Percentiles rank a stretch among this genome's conserved stretches.
phyloP scores from a whole-genome alignment of 2,113 vertebrate species.

The Rafetus swinhoei region DNA sequence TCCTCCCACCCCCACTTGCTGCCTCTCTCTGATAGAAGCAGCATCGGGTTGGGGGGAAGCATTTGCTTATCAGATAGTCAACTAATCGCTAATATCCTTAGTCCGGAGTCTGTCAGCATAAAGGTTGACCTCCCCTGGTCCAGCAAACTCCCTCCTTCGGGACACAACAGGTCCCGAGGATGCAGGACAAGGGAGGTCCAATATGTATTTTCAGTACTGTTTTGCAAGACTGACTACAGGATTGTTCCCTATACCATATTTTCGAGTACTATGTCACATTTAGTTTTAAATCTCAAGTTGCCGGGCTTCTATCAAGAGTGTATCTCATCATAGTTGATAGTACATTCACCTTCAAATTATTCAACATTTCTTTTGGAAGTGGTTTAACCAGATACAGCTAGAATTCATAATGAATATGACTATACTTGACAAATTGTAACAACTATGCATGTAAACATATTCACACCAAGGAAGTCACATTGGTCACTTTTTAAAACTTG shows the following conservation, averaged over 20 bases:
- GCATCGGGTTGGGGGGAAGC: too few species aligned
- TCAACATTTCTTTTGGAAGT: not conserved
- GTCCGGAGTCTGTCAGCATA: too few species aligned
- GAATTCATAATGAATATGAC: not conserved
- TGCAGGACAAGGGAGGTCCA: too few species aligned
- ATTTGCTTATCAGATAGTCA: too few species aligned
- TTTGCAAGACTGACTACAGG: not conserved
- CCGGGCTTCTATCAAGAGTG: not conserved
- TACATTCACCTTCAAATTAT: not conserved
- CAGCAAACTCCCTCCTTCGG: too few species aligned
- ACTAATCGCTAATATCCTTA: too few species aligned
- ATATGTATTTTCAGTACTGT: not conserved
- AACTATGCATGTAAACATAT: not conserved
- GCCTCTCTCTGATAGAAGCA: too few species aligned
- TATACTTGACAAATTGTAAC: not conserved
- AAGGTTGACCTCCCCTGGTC: too few species aligned
- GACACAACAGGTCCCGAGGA: too few species aligned
- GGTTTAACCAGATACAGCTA: not conserved
- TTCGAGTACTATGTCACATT: not conserved
- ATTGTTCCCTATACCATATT: not conserved
- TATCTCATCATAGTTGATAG: not conserved
- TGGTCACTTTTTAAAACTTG: not conserved
- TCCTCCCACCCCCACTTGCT: too few species aligned
- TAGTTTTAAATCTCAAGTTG: not conserved
- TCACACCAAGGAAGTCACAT: accelerated